Base-by-base conservation (phyloP, 2,888 invertebrate genomes). In the Caenorhabditis panamensis region DNA sequence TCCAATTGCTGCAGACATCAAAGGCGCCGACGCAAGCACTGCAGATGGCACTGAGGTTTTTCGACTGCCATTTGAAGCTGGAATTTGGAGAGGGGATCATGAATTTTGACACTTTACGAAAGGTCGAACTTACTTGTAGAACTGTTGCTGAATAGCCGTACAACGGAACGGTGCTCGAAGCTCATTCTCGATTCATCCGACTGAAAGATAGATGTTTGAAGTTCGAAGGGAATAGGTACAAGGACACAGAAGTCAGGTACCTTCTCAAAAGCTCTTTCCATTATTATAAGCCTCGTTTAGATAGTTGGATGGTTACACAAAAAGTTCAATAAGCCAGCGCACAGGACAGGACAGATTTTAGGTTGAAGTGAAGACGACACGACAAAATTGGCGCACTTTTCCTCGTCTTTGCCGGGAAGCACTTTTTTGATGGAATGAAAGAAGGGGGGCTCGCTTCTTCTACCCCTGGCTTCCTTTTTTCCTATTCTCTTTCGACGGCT, bases 1-100 rank as follows among this genome's bases (percentile, higher is more conserved):
- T 13, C 87, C 88, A 44, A 88, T 86, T 1, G 88, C 84, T 8
- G 87, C 88, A 16, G 83, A 73, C 80, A 89, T 87, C 68, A 89
- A 71, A 9, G 89, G 88, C 16, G 87, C 85, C 16, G 86, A 84
- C 0, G 85, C 84, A 53, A 88, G 71, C 8, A 88, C 86, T 6
- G 88, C 88, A 1, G 85, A 79, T 13, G 84, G 84, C 11, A 85
- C 83, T 16, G 85, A 85, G 22, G 83, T 77, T 56, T 83, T 83
- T 20, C 83, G 80, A 44, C 64, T 69, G 36, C 79, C 68, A 71
- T 73, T 76, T 16, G 82, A 82, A 11, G 68, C 82, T 82, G 67
- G 41, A 79, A 68, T 41, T 13, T 18, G 56, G 56, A 47, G 56
- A 47, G 58, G 41, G 54, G 18, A 20, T 44, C 51, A 36, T 37